Conservation (phyloP, 1,140 invertebrate genomes). For the Rhopalosiphum maidis region DNA sequence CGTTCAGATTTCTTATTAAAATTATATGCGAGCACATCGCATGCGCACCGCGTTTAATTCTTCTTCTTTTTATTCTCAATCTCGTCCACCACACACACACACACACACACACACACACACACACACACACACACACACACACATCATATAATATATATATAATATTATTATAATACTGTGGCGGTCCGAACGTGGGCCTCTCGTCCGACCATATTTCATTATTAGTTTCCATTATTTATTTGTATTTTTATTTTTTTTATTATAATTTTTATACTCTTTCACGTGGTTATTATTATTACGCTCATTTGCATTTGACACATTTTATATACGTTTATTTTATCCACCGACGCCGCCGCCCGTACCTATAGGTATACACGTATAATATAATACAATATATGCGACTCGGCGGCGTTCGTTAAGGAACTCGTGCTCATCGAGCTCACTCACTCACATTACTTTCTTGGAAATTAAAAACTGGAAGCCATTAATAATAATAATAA, state of each 20-base stretch:
- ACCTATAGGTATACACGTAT: background rate
- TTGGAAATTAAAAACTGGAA: constrained; percentile 56
- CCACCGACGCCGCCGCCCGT: background rate
- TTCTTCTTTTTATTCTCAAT: background rate
- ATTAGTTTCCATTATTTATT: constrained; percentile 57
- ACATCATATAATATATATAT: background rate
- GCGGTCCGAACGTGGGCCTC: constrained; percentile 1
- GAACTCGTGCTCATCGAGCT: background rate
- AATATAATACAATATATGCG: background rate
- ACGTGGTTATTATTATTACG: constrained; percentile 34
- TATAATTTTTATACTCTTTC: constrained; percentile 26
- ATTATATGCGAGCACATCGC: constrained; percentile 46
- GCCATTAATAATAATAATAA: constrained; percentile 52
- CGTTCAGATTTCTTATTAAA: constrained; percentile 53
- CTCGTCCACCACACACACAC: background rate
- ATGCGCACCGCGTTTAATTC: constrained; percentile 22
- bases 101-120: background rate
- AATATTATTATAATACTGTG: background rate
- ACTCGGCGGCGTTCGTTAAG: constrained; percentile 19
- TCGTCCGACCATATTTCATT: constrained; percentile 52
- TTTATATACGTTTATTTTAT: constrained; percentile 38
- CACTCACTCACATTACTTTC: constrained; percentile 26
- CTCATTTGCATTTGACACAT: constrained; percentile 55
- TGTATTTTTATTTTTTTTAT: constrained; percentile 7
- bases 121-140: background rate